Base-by-base conservation (phyloP, 2,113 vertebrate species). In the Tonatia bakeri region DNA sequence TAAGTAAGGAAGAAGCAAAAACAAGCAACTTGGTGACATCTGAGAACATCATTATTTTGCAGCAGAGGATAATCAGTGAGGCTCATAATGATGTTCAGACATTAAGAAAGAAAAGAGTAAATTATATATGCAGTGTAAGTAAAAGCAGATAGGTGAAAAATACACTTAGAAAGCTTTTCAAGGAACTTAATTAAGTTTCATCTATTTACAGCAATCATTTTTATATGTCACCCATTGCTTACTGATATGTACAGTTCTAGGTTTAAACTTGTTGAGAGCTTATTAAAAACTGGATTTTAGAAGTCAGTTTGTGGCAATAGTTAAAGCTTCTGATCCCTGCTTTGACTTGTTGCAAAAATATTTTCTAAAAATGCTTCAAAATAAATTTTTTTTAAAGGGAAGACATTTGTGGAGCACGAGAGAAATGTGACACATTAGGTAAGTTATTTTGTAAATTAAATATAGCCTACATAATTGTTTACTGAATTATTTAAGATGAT, bases 401-500 rank as follows among this genome's bases (percentile, higher is more conserved):
- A 98, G 99, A 99, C 98, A 99, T 99, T 97, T 99, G 99, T 98
- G 99, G 99, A 96, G 99, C 99, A 45, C 99, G 99, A 98, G 99
- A 99, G 97, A 99, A 99, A 98, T 99, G 99, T 95, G 99, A 99
- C 98, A 99, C 99, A 1, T 98, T 99, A 98, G 99, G 99, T 99
- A 99, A 99, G 98, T 98, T 97, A 91, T 43, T 90, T 80, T 77
- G 15, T 81, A 84, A 85, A 73, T 90, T 73, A 94, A 86, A 50
- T 38, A 64, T 80, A 67, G 38, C 65, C 73, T 87, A 54, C 82
- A n/a, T 76, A 64, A 90, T 54, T 69, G 19, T 52, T 94, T 94
- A 82, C 20, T 76, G 33, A 92, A 73, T 90, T 95, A 50, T 76
- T 84, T 70, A 72, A 84, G 61, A 33, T 80, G 8, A 52, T 64